Evolutionary conservation across 2,888 invertebrate species (phyloP), one percentile per base, ranked within the genome.

Genomic region (Leucophenga montana): DNA sequence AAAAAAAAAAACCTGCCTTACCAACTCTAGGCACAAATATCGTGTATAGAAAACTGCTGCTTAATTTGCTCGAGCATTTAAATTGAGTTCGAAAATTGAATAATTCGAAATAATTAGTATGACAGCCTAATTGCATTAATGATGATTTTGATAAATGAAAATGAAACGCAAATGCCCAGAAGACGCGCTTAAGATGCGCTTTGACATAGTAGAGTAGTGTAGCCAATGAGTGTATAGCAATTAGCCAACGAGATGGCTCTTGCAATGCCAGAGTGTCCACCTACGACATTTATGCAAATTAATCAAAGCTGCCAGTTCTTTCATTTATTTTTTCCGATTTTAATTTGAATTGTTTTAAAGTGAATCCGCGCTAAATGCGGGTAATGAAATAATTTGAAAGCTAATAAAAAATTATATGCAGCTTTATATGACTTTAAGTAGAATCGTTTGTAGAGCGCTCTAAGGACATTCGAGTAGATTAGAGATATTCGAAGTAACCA

Each of bases 51-150:
- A 59, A 67, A 39, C 39, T 8, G 39, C 39, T 27, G 44, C 78
- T 78, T 85, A 82, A 85, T 82, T 27, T 82, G 84, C 82, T 79
- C 74, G 71, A 79, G 77, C 75, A 82, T 79, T 82, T 85, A 85
- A 86, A 85, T 84, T 85, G 85, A 85, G 87, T 86, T 82, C 83
- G 83, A 85, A 87, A 87, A 87, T 87, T 87, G 86, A 87, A 87
- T 87, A 87, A 87, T 86, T 87, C 85, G 84, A 85, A 87, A 86
- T 87, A 87, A 87, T 87, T 87, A 85, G 86, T 80, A 74, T 69
- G 46, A 61, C 61, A 48, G 73, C 78, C 77, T 82, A 84, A 82
- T 82, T 82, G 82, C 84, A 84, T 82, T 69, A 69, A 64, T 82
- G 83, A 84, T 77, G 84, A 80, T 80, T 82, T 82, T 82, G 84